Conservation (phyloP, 1,140 invertebrate genomes). For the Drosophila lini region DNA sequence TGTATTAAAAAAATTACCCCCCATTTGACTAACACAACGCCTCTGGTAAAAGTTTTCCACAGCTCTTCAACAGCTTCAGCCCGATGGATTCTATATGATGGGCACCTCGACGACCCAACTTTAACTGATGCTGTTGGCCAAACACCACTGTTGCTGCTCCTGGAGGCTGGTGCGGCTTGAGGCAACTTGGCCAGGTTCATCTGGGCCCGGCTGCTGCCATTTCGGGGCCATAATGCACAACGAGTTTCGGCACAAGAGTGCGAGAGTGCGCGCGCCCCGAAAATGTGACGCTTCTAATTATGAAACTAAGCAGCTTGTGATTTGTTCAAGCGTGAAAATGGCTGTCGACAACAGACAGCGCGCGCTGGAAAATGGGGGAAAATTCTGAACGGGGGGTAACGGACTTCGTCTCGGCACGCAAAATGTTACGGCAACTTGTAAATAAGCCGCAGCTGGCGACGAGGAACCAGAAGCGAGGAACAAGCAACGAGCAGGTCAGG, state of each 20-base stretch:
- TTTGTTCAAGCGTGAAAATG: slow-evolving; percentile 83
- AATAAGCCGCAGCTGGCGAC: slow-evolving; percentile 78
- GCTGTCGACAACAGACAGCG: slow-evolving; percentile 75
- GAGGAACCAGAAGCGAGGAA: slow-evolving; percentile 20
- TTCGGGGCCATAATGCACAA: slow-evolving; percentile 72
- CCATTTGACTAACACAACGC: neutral
- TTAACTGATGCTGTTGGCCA: slow-evolving; percentile 35
- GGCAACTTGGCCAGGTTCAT: slow-evolving; percentile 43
- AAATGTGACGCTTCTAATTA: slow-evolving; percentile 83
- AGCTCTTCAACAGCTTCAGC: slow-evolving; percentile 11
- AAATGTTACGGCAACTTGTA: slow-evolving; percentile 83
- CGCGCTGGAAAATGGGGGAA: neutral
- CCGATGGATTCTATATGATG: slow-evolving; percentile 38
- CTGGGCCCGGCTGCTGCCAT: slow-evolving; percentile 40
- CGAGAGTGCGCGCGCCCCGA: slow-evolving; percentile 51
- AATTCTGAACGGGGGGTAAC: neutral
- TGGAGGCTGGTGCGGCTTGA: slow-evolving; percentile 14
- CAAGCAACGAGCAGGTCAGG: slow-evolving; percentile 49
- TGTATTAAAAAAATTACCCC: neutral
- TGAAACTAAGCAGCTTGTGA: slow-evolving; percentile 83
- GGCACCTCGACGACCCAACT: slow-evolving; percentile 15
- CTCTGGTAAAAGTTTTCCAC: slow-evolving; percentile 25
- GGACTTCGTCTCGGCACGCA: slow-evolving; percentile 64
- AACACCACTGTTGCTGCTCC: slow-evolving; percentile 19
- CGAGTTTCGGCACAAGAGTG: slow-evolving; percentile 64